Conservation (phyloP, 2,113 vertebrate genomes). For the Microtus montanus region DNA sequence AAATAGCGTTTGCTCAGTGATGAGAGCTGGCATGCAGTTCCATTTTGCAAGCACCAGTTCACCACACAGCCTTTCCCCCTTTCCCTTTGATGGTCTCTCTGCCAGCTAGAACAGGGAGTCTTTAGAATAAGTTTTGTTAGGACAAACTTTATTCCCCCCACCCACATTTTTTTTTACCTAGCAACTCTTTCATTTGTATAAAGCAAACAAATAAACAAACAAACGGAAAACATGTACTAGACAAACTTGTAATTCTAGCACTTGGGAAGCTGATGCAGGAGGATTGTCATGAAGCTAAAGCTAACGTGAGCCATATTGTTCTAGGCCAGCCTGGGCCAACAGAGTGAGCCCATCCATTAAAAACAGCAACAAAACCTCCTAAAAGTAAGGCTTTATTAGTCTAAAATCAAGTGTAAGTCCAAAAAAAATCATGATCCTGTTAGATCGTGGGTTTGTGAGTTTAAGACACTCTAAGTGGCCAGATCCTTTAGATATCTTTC, state of each 20-base stretch:
- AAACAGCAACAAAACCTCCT: neutral
- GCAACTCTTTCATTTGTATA: slow-evolving; percentile 18
- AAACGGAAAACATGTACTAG: neutral
- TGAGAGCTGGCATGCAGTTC: neutral
- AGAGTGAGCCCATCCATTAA: neutral
- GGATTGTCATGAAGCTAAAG: neutral
- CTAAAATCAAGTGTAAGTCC: neutral
- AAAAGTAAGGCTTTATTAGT: neutral
- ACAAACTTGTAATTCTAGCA: neutral
- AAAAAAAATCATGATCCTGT: neutral
- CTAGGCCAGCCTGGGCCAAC: neutral
- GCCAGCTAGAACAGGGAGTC: neutral
- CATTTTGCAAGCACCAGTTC: neutral
- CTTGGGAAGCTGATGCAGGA: neutral
- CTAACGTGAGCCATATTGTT: neutral
- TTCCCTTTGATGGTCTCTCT: neutral
- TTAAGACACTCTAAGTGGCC: neutral
- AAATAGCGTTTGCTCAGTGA: slow-evolving; percentile 40
- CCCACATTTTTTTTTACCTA: neutral
- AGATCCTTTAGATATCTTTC: neutral
- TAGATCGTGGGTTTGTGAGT: neutral
- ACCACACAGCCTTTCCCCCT: neutral
- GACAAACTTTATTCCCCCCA: neutral
- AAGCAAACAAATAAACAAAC: neutral
- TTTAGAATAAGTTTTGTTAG: neutral